Percentiles rank a stretch among this genome's conserved stretches.
Conservation (phyloP, 2,797 vertebrate species). For the Takifugu rubripes region DNA sequence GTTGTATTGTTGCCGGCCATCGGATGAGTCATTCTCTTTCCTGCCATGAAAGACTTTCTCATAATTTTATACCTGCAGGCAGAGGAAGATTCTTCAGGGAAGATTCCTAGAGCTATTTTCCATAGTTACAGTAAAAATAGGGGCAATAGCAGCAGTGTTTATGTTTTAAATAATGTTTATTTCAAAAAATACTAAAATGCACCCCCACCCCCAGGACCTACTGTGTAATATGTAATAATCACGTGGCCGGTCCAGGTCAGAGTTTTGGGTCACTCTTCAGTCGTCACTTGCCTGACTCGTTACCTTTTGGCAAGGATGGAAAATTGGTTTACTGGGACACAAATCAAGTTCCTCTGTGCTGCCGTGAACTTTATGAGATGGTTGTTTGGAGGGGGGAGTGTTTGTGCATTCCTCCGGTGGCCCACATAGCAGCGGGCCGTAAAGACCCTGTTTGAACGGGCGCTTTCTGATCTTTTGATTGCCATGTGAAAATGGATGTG, state of each 20-base stretch:
- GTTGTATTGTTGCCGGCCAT: slow-evolving; percentile 38
- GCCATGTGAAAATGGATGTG: slow-evolving; percentile 58
- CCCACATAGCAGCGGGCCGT: slow-evolving; percentile 61
- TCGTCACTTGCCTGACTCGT: slow-evolving; percentile 2
- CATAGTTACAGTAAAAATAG: no score
- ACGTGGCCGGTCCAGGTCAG: background rate
- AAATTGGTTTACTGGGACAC: slow-evolving; percentile 32
- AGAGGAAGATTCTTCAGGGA: no score
- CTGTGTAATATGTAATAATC: no score
- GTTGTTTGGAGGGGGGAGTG: slow-evolving; percentile 53
- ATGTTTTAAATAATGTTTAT: no score
- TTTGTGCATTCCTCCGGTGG: slow-evolving; percentile 74
- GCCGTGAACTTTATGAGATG: slow-evolving; percentile 58
- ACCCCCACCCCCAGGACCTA: no score
- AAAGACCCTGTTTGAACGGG: slow-evolving; percentile 69
- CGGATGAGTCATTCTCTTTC: slow-evolving; percentile 39
- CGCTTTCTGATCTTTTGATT: slow-evolving; percentile 56
- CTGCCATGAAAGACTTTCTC: slow-evolving; percentile 1
- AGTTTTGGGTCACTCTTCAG: slow-evolving; percentile 15
- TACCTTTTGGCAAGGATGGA: slow-evolving; percentile 17
- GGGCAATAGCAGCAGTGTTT: no score
- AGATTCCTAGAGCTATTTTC: no score
- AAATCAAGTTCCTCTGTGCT: slow-evolving; percentile 61
- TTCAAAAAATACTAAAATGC: no score
- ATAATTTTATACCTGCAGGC: no score